phyloP scores from a whole-genome alignment of 2,113 vertebrate species.

The Oreochromis spilurus region DNA sequence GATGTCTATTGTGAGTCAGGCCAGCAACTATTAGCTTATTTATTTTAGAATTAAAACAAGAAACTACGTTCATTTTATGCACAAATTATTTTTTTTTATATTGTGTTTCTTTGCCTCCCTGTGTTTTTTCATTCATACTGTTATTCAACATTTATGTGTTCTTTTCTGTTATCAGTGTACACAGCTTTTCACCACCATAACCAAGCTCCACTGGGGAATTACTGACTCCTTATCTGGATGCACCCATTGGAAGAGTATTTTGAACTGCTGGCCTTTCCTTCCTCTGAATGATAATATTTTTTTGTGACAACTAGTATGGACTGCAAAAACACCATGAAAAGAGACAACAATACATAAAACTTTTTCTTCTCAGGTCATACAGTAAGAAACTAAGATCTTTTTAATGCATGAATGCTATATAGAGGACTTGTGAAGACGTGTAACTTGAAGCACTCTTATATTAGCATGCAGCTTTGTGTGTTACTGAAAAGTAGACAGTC shows the following conservation, averaged over 20 bases:
- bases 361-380: not conserved
- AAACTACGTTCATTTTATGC: not conserved
- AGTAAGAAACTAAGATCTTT: not conserved
- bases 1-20: not conserved
- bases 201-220: not conserved
- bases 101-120: not conserved
- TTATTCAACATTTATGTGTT: not conserved
- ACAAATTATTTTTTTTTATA: not conserved
- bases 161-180: not conserved
- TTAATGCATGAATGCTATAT: not conserved
- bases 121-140: not conserved
- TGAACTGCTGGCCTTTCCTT: not conserved
- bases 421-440: not conserved
- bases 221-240: slow-evolving; percentile 3
- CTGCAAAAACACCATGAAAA: not conserved
- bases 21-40: not conserved
- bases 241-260: not conserved
- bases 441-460: not conserved
- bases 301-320: not conserved
- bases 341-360: not conserved
- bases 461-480: not conserved
- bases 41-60: not conserved
- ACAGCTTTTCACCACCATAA: slow-evolving; percentile 8
- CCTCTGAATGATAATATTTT: slow-evolving; percentile 7
- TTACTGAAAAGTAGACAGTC: not conserved